Evolutionary conservation across 2,888 invertebrate species (phyloP).

Genomic region (Amblyjoppa fuscipennis): DNA sequence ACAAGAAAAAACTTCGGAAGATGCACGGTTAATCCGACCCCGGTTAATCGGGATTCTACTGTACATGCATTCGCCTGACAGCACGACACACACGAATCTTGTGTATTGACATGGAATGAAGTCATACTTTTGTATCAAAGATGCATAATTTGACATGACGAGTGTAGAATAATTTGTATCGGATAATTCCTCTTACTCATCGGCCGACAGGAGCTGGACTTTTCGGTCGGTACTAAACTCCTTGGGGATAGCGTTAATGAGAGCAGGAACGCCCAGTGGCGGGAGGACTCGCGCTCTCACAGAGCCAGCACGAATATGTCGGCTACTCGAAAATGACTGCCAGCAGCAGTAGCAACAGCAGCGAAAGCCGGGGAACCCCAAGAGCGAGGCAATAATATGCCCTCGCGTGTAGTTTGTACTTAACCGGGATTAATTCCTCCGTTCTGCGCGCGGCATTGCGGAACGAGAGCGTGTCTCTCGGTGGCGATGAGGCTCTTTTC

Average conservation of each 20-base stretch:
- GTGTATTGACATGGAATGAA: not conserved
- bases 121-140: too few relatives aligned
- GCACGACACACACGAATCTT: too few relatives aligned
- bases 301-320: constrained; percentile 2
- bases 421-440: constrained; percentile 68
- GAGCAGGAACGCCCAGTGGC: not conserved
- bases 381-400: constrained; percentile 67
- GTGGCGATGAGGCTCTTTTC: constrained; percentile 29
- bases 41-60: too few relatives aligned
- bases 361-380: constrained; percentile 30
- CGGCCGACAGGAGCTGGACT: constrained; percentile 17
- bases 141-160: not conserved
- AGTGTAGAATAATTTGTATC: not conserved
- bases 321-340: constrained; percentile 56
- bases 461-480: constrained; percentile 46
- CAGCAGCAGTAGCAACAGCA: constrained; percentile 8
- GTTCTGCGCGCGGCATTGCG: constrained; percentile 56
- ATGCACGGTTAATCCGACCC: too few relatives aligned
- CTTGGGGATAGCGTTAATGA: constrained; percentile 39
- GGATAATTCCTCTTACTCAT: not conserved
- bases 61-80: too few relatives aligned
- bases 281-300: constrained; percentile 32
- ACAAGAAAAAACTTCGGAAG: too few relatives aligned
- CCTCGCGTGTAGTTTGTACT: constrained; percentile 70
- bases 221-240: constrained; percentile 43